Base-by-base conservation (phyloP, 2,797 vertebrate species). In the Danio kyathit region DNA sequence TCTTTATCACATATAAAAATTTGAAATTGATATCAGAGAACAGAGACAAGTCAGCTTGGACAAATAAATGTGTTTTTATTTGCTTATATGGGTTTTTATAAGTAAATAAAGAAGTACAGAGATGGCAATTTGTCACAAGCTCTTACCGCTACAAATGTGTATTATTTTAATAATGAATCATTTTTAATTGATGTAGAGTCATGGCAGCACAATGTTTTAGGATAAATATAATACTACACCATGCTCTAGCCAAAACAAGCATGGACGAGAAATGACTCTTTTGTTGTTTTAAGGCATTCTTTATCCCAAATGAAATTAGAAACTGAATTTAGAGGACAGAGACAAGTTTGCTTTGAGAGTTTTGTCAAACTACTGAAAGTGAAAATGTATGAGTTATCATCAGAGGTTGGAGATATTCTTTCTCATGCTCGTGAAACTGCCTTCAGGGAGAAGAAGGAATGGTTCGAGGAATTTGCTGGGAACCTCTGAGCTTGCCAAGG, bases 381-480 rank as follows among this genome's bases (percentile, higher is more conserved):
- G 7, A 63, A 72, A 72, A 61, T 40, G 3, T 52, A 43, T 6
- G 44, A 66, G 46, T 75, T 63, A 5, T 66, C 16, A 12, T 67
- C 78, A 17, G 51, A 43, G 54, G 41, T 41, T 59, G 51, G 40
- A 69, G 9, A 29, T 81, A n/a, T 41, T 63, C 14, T 82, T 81
- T 66, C 43, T 76, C 40, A 21, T 71, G 19, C 11, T 52, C 43
- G 19, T 57, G 41, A 76, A 79, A 80, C 29, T 48, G 65, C n/a
- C 82, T 78, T 74, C 48, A 29, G 83, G 87, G 74, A 82, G 38
- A 69, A 64, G 19, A 49, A 80, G 49, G 43, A 69, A 73, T 59
- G 57, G 82, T 82, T 89, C 17, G 29, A 80, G 86, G 87, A 89
- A 88, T 91, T 91, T 86, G 83, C 88, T 94, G 92, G 91, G 92